Base-by-base conservation (phyloP, 1,140 invertebrate genomes). In the Lutraria rhynchaena region DNA sequence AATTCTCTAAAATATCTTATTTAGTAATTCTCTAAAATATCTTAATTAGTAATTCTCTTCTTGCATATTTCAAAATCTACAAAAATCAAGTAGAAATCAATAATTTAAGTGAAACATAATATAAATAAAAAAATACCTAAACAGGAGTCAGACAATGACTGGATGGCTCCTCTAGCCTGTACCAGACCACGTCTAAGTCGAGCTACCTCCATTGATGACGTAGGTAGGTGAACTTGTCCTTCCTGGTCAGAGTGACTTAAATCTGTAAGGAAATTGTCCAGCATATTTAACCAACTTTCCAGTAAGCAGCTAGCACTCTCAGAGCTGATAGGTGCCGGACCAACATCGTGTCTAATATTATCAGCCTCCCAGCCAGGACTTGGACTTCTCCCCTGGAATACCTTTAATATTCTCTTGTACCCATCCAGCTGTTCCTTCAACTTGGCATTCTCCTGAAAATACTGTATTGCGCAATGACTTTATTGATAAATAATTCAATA, bases 351-450 rank as follows among this genome's bases (percentile, higher is more conserved):
- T 5, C 29, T 46, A 3, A 19, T 27, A 35, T 19, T 73, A 41
- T 49, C 53, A 7, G 15, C 9, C 9, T 76, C 61, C 1, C 24
- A 13, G 19, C 15, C 46, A 2, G 78, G 70, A 60, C 58, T 73
- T 17, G 67, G 49, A 51, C 78, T 81, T 19, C 78, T 29, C 29
- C 58, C 37, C 60, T 81, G 55, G 46, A 81, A 81, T 4, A 81
- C 78, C n/a, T 81, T 61, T 55, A 81, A 24, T 22, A 81, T 44
- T n/a, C 57, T 41, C 22, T 49, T 58, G 58, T 81, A 81, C 1
- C 78, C 78, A 24, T 81, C 78, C 13, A 81, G 31, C 41, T 81
- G 78, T 24, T 81, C 22, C 35, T 65, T 71, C 4, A 81, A 49
- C 35, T 73, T 74, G 11, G 67, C 19, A 53, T 81, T 81, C n/a